Conservation (phyloP, 1,140 invertebrate genomes). For the Xylocopa sonorina region DNA sequence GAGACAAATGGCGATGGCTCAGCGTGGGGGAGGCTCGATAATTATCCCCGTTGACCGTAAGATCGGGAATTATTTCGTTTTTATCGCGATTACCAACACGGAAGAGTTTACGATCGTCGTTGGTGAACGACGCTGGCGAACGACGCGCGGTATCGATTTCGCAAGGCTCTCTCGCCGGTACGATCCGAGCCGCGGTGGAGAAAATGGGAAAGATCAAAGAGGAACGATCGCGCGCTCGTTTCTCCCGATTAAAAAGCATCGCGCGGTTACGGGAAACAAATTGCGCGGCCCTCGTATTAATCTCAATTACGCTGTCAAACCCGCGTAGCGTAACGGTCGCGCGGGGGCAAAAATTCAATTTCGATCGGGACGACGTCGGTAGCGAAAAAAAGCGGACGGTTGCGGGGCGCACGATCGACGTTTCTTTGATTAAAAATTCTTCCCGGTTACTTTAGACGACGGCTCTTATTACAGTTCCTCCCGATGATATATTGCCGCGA, state of each 20-base stretch:
- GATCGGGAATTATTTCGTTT: neutral
- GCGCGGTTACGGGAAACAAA: neutral
- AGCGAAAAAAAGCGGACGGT: neutral
- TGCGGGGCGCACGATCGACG: neutral
- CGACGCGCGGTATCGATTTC: neutral
- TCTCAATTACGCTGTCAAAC: slow-evolving; percentile 20
- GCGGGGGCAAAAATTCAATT: neutral
- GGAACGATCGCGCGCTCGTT: neutral
- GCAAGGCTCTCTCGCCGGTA: too few species aligned
- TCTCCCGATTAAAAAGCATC: neutral
- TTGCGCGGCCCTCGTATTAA: neutral
- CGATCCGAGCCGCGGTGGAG: too few species aligned
- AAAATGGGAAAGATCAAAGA: slow-evolving; percentile 8
- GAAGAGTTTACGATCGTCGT: neutral
- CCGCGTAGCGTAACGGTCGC: neutral
- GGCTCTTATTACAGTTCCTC: neutral
- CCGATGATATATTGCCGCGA: neutral
- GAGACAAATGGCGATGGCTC: neutral
- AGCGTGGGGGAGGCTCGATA: neutral
- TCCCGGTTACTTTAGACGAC: neutral
- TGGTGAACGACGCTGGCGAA: neutral
- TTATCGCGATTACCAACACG: neutral
- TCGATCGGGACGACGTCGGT: neutral
- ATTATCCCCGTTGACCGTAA: neutral
- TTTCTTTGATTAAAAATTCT: slow-evolving; percentile 21